Evolutionary conservation across 2,888 invertebrate genomes (phyloP).

Genomic region (Timandra comae): DNA sequence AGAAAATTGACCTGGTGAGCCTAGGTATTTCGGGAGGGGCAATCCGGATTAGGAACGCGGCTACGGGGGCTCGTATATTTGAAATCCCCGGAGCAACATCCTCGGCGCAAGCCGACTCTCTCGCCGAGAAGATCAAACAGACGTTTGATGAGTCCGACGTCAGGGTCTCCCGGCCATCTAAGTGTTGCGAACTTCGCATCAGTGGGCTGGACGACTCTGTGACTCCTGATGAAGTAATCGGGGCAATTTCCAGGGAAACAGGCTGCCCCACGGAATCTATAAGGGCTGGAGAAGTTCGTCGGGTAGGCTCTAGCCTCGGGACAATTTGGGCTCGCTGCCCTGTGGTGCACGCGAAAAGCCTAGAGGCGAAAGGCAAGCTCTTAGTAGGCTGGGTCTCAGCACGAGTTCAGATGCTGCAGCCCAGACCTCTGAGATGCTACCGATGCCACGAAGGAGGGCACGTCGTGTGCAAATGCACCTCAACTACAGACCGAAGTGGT

Average conservation of each 20-base stretch:
- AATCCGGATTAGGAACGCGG: not conserved
- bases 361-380: not conserved
- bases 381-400: not conserved
- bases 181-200: not conserved
- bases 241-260: not conserved
- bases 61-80: not conserved
- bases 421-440: not conserved
- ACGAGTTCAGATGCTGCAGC: constrained; percentile 3
- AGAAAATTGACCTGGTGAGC: not conserved
- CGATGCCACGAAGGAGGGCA: constrained; percentile 14
- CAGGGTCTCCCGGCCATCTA: not conserved
- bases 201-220: constrained; percentile 1
- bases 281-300: not conserved
- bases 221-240: not conserved
- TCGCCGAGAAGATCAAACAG: not conserved
- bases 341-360: not conserved
- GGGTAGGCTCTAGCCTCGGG: no score
- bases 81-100: not conserved
- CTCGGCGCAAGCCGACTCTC: not conserved
- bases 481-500: constrained; percentile 3
- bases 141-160: not conserved
- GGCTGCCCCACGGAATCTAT: not conserved
- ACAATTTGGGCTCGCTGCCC: not conserved
- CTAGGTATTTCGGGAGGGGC: not conserved
- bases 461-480: constrained; percentile 7